phyloP scores from a whole-genome alignment of 1,140 invertebrate genomes.

The Wasmannia auropunctata region DNA sequence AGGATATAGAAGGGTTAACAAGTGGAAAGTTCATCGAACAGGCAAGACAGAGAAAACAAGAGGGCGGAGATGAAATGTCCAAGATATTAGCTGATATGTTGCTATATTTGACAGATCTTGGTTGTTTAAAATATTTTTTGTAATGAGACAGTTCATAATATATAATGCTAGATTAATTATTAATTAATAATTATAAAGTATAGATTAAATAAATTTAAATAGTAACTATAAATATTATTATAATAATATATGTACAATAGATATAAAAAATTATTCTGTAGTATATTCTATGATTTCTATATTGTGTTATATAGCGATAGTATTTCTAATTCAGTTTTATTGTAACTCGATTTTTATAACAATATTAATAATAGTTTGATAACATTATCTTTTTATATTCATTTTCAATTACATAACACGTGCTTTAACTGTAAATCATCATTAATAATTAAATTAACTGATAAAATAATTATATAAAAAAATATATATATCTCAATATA shows the following conservation, averaged over 20 bases:
- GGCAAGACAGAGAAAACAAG: accelerated
- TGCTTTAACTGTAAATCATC: neutral
- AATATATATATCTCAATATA: too few species aligned
- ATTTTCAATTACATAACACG: neutral
- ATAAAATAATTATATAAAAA: too few species aligned
- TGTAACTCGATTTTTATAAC: too few species aligned
- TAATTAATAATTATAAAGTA: neutral
- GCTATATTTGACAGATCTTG: slow-evolving; percentile 67
- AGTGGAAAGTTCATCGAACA: neutral
- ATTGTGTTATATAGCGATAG: neutral
- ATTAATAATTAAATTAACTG: neutral
- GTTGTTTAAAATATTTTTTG: slow-evolving; percentile 62
- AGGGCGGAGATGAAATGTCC: slow-evolving; percentile 69
- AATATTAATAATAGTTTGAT: too few species aligned
- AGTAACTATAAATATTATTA: neutral
- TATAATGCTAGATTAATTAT: neutral
- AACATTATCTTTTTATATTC: neutral
- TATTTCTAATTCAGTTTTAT: neutral
- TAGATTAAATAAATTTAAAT: neutral
- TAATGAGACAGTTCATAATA: neutral
- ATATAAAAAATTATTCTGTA: neutral
- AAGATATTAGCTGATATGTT: slow-evolving; percentile 72
- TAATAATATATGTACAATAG: too few species aligned
- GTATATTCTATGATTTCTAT: too few species aligned
- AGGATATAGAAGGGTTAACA: neutral